phyloP scores from a whole-genome alignment of 1,140 invertebrate genomes.

The Papilio xuthus region DNA sequence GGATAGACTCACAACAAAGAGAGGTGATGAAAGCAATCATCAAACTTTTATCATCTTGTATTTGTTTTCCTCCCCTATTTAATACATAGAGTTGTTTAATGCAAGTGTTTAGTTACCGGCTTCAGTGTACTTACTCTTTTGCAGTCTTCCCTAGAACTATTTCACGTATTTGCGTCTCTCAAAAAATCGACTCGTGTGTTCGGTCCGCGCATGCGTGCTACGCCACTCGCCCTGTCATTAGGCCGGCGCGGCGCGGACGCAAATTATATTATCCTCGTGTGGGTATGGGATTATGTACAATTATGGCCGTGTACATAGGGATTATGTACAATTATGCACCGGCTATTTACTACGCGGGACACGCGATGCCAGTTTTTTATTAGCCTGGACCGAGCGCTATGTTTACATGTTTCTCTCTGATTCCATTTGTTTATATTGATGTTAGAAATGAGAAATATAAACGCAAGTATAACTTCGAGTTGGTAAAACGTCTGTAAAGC shows the following conservation, averaged over 20 bases:
- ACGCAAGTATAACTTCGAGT: constrained; percentile 8
- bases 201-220: constrained; percentile 67
- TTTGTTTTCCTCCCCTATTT: too few species aligned
- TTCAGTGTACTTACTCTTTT: constrained; percentile 63
- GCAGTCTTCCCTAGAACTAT: constrained; percentile 48
- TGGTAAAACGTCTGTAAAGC: neutral
- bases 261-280: constrained; percentile 69
- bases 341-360: constrained; percentile 55
- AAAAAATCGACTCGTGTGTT: constrained; percentile 52
- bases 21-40: too few species aligned
- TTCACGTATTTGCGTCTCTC: neutral
- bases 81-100: too few species aligned
- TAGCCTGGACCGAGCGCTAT: constrained; percentile 11
- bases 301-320: constrained; percentile 66
- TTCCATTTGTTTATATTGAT: neutral
- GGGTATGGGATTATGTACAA: constrained; percentile 73
- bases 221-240: constrained; percentile 74
- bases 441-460: neutral
- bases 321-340: constrained; percentile 73
- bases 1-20: too few species aligned
- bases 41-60: too few species aligned
- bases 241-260: constrained; percentile 61
- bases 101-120: neutral
- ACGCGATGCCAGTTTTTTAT: constrained; percentile 58
- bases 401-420: constrained; percentile 32